phyloP scores from a whole-genome alignment of 2,797 vertebrate species.

The Platalea minor region DNA sequence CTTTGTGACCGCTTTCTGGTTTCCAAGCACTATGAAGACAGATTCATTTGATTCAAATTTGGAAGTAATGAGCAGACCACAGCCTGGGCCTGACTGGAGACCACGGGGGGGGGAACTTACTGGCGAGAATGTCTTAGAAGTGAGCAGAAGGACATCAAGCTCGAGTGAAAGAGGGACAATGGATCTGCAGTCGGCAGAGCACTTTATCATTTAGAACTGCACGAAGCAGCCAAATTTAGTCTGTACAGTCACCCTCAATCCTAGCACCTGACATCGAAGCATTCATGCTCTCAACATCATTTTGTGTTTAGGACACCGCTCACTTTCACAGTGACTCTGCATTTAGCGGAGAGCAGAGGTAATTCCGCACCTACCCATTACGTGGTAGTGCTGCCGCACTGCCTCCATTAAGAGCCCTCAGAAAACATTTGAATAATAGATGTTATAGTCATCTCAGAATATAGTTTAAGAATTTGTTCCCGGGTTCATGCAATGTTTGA shows the following conservation, averaged over 20 bases:
- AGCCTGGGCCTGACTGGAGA: not conserved
- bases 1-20: not conserved
- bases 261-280: not conserved
- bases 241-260: not conserved
- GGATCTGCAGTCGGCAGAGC: not conserved
- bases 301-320: not conserved
- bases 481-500: not conserved
- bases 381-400: not conserved
- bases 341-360: not conserved
- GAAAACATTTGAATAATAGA: not conserved
- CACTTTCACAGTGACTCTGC: not conserved
- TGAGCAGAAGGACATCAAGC: not conserved
- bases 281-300: not conserved
- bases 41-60: not conserved
- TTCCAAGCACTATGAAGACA: not conserved
- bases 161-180: not conserved
- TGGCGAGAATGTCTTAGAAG: not conserved
- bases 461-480: not conserved
- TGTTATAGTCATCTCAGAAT: not conserved
- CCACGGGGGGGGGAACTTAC: not conserved
- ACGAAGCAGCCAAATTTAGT: conserved; percentile 13
- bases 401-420: not conserved
- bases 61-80: not conserved
- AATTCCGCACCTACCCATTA: not conserved
- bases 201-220: not conserved